A percentile compares a stretch with the other conserved stretches of the same genome.
Conservation (phyloP, 2,797 vertebrate species). For the Nannoperca australis region DNA sequence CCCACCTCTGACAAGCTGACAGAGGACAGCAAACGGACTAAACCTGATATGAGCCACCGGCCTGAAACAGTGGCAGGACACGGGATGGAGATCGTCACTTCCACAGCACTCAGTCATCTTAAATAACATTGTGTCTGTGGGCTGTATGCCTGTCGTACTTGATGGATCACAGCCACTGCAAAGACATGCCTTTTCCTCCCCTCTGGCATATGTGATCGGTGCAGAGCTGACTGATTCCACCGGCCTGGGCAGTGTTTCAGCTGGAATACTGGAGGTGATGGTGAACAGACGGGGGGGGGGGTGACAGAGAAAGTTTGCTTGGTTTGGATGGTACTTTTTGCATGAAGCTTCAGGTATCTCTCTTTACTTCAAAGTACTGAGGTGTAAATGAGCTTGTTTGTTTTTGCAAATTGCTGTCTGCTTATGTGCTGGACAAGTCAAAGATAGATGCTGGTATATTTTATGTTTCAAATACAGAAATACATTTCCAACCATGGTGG, state of each 20-base stretch:
- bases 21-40: conserved; percentile 52
- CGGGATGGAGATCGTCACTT: conserved; percentile 63
- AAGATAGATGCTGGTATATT: neutral
- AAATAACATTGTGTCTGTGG: conserved; percentile 65
- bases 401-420: conserved; percentile 11
- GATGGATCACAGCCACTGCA: conserved; percentile 65
- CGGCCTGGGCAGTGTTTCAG: conserved; percentile 35
- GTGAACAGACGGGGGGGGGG: neutral
- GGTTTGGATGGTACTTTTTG: neutral
- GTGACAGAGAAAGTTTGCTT: conserved; percentile 3
- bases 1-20: conserved; percentile 50
- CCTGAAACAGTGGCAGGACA: conserved; percentile 61
- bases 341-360: neutral
- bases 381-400: neutral
- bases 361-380: neutral
- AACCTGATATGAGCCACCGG: conserved; percentile 46
- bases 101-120: conserved; percentile 65
- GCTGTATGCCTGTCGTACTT: conserved; percentile 53
- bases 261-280: conserved; percentile 27
- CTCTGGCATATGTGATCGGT: conserved; percentile 58
- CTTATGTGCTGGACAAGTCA: neutral
- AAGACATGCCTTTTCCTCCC: conserved; percentile 56
- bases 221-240: conserved; percentile 52
- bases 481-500: conserved; percentile 4
- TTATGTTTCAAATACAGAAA: conserved; percentile 8